phyloP scores from a whole-genome alignment of 35 echinoderm and acorn worm genomes.

The Nesometra sesokonis region DNA sequence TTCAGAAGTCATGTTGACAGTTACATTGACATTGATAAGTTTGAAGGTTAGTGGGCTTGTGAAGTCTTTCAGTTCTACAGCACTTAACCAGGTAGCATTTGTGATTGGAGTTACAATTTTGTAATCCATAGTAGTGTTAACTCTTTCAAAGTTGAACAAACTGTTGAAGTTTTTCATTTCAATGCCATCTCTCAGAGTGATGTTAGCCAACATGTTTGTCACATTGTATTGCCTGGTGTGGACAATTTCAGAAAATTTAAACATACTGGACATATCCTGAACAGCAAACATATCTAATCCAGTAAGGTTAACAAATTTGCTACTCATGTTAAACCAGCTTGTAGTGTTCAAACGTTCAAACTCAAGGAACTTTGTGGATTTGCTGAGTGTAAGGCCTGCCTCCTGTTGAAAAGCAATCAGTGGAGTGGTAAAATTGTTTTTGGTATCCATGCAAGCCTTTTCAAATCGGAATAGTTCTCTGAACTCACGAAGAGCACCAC shows the following conservation, averaged over 20 bases:
- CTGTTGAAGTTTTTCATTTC: conserved; percentile 27
- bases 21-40: conserved; percentile 20
- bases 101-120: conserved; percentile 5
- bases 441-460: background rate
- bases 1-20: background rate
- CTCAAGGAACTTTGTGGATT: conserved; percentile 3
- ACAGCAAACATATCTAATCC: conserved; percentile 6
- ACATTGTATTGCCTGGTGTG: background rate
- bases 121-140: conserved; percentile 11
- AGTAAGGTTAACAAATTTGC: conserved; percentile 16
- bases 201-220: conserved; percentile 8
- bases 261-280: conserved; percentile 16
- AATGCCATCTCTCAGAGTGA: conserved; percentile 16
- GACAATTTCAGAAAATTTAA: conserved; percentile 26
- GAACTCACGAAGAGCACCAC: background rate
- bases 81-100: background rate
- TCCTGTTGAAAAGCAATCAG: background rate
- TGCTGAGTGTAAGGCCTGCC: background rate
- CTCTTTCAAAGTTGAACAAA: conserved; percentile 25
- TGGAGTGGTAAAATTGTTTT: background rate
- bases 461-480: background rate
- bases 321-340: conserved; percentile 4
- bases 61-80: conserved; percentile 31
- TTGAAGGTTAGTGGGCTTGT: conserved; percentile 21
- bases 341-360: conserved; percentile 20